Evolutionary conservation across 1,140 invertebrate genomes (phyloP).

Genomic region (Brachionus manjavacas): DNA sequence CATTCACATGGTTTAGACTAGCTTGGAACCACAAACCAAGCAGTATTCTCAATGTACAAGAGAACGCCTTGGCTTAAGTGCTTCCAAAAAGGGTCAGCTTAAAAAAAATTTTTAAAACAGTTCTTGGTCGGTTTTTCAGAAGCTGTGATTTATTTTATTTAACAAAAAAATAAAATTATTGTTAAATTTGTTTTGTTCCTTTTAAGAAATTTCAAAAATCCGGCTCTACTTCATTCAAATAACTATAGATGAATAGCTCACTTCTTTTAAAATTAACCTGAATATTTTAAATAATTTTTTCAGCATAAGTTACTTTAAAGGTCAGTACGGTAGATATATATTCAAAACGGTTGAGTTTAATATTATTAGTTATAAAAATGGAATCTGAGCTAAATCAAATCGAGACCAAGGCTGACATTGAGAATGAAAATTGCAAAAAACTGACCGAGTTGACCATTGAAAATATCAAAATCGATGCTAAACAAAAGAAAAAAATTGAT

Average conservation of each 20-base stretch:
- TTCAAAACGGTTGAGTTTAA: not conserved
- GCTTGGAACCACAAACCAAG: not conserved
- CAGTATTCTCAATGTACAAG: not conserved
- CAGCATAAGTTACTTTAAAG: not conserved
- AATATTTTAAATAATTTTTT: not conserved
- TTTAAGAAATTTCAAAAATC: not conserved
- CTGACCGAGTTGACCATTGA: not conserved
- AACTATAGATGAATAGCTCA: not conserved
- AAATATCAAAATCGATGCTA: not conserved
- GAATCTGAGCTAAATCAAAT: not conserved
- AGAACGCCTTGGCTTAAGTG: not conserved
- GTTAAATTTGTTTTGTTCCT: not conserved
- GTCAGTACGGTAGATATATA: not conserved
- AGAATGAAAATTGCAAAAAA: not conserved
- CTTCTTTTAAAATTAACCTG: not conserved
- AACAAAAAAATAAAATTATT: not conserved
- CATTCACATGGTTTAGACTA: not conserved
- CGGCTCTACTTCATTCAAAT: not conserved
- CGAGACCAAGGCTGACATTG: not conserved
- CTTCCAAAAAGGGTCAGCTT: not conserved
- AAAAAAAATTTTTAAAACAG: not conserved
- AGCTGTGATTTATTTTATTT: too few relatives aligned
- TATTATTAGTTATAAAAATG: not conserved
- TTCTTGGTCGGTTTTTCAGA: too few relatives aligned
- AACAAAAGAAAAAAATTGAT: conserved; percentile 14